A percentile compares a stretch with the other conserved stretches of the same genome.
Conservation (phyloP, 2,888 invertebrate genomes). For the Atrina japonica region DNA sequence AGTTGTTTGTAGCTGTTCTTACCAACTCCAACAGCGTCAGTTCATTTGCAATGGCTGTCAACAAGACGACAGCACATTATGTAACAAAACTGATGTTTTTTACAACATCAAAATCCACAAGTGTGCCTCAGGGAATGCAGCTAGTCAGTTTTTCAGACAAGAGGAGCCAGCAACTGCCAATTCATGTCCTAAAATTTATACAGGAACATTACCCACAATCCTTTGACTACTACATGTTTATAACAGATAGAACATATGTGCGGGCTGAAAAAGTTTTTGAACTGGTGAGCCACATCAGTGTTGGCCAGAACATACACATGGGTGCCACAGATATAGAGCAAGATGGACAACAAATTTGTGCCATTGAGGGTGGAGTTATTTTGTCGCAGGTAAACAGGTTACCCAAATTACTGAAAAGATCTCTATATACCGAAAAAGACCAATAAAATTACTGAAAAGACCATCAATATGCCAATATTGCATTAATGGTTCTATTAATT, state of each 20-base stretch:
- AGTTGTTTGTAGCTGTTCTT: constrained; percentile 92
- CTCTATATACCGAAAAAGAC: no score
- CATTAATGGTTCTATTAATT: no score
- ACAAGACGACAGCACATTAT: constrained; percentile 91
- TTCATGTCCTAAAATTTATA: constrained; percentile 94
- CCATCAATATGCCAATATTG: no score
- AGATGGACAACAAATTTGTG: constrained; percentile 75
- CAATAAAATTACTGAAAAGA: no score
- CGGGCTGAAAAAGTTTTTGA: constrained; percentile 89
- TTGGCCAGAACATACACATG: constrained; percentile 92
- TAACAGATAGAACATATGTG: constrained; percentile 91
- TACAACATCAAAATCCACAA: constrained; percentile 80
- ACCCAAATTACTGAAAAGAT: not conserved
- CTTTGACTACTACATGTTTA: constrained; percentile 95
- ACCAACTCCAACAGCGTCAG: constrained; percentile 83
- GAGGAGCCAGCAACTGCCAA: constrained; percentile 88
- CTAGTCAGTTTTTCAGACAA: constrained; percentile 94
- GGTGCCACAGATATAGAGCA: constrained; percentile 82
- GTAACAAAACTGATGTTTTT: constrained; percentile 93
- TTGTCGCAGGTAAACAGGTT: constrained; percentile 88
- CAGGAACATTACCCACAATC: constrained; percentile 93
- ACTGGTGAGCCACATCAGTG: constrained; percentile 89
- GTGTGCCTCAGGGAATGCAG: constrained; percentile 67
- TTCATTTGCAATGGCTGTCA: constrained; percentile 90
- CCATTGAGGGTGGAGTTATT: constrained; percentile 91